phyloP scores from a whole-genome alignment of 1,140 invertebrate genomes.

The Brachionus sp. region DNA sequence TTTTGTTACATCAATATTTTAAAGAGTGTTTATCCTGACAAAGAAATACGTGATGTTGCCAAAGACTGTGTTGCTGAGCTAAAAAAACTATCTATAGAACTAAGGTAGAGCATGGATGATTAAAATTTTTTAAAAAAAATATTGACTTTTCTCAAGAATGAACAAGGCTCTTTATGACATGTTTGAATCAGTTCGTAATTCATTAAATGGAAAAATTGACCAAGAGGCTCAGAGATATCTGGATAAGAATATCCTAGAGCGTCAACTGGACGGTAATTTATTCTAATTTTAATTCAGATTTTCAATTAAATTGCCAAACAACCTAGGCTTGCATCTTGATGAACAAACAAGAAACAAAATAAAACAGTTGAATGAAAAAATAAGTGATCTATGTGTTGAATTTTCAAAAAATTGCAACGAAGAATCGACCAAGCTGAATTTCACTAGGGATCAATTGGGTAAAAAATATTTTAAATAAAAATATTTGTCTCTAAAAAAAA shows the following conservation, averaged over 20 bases:
- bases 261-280: conserved; percentile 61
- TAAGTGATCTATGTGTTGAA: conserved; percentile 62
- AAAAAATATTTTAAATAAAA: not conserved
- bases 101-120: conserved; percentile 53
- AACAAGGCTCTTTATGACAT: conserved; percentile 63
- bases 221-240: conserved; percentile 59
- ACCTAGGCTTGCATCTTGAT: conserved; percentile 60
- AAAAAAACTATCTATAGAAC: conserved; percentile 62
- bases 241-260: conserved; percentile 60
- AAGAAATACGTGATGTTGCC: conserved; percentile 60
- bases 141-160: conserved; percentile 56
- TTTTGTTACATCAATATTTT: conserved; percentile 50
- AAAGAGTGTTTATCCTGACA: conserved; percentile 60
- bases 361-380: conserved; percentile 61
- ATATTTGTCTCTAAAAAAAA: not conserved
- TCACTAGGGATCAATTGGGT: conserved; percentile 61
- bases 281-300: not conserved
- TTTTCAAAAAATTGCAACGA: conserved; percentile 63
- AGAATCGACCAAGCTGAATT: conserved; percentile 62
- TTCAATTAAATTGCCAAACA: too few species aligned
- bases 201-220: conserved; percentile 50
- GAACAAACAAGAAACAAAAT: conserved; percentile 60
- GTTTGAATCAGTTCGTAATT: conserved; percentile 57
- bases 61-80: conserved; percentile 60
- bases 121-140: not conserved